These are phyloP conservation scores for Platysternon megacephalum DNA, from an alignment of 2,113 vertebrate species.

Conservation along the genomic window DNA sequence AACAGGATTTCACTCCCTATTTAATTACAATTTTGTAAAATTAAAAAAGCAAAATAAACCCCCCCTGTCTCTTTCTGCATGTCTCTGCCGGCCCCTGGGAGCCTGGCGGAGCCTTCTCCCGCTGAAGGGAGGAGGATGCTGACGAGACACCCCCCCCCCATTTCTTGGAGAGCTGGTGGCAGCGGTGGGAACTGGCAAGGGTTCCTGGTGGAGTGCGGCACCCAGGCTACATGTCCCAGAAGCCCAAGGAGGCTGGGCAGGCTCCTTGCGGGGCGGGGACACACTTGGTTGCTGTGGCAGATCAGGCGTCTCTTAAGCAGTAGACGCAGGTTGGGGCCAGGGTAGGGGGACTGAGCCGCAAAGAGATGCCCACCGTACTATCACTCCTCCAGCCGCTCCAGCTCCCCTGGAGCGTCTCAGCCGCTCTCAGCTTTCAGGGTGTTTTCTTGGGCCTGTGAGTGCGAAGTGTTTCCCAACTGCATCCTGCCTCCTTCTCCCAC, in stretches of 20 bases:
- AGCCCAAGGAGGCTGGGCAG: background rate
- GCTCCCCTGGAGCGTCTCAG: no score
- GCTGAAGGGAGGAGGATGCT: background rate
- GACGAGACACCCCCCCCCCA: background rate
- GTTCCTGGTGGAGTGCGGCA: background rate
- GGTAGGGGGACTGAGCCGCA: background rate
- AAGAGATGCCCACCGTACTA: no score
- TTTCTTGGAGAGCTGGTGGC: background rate
- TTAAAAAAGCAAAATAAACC: background rate
- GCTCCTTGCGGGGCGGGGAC: background rate
- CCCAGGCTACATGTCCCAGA: background rate
- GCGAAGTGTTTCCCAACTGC: background rate
- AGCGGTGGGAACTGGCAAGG: background rate
- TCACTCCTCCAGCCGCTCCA: no score
- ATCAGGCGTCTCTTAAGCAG: background rate
- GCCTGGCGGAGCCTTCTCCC: background rate
- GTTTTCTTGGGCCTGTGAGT: background rate
- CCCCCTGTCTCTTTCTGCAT: background rate
- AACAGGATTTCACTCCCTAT: slow-evolving; percentile 51
- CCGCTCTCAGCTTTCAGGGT: background rate
- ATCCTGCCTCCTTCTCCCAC: background rate
- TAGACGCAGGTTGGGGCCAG: background rate
- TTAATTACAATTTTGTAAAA: slow-evolving; percentile 67
- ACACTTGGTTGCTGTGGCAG: background rate
- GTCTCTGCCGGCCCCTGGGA: background rate